These are phyloP conservation scores for Pitangus sulphuratus DNA, from an alignment of 2,797 vertebrate species.

Conservation along the genomic window DNA sequence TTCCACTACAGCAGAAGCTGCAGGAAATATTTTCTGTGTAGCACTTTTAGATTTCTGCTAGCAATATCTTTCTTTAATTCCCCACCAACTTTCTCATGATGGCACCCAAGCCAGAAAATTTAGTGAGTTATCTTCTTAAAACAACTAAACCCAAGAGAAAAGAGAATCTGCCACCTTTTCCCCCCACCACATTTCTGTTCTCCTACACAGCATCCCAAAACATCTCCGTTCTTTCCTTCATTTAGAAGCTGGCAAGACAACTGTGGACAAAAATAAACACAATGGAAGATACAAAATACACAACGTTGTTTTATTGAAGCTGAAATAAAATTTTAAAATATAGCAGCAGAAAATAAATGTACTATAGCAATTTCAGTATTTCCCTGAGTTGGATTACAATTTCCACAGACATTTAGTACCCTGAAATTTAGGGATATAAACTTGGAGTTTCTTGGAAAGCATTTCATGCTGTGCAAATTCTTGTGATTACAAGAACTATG, in stretches of 20 bases:
- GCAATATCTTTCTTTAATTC: neutral
- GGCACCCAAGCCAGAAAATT: neutral
- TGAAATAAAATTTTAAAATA: neutral
- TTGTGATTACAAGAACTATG: neutral
- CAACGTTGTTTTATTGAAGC: neutral
- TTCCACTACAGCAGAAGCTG: neutral
- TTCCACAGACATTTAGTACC: neutral
- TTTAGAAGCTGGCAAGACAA: neutral
- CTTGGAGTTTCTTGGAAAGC: fast-evolving
- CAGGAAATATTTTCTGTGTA: neutral
- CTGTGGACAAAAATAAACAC: fast-evolving
- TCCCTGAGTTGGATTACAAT: neutral
- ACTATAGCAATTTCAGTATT: neutral
- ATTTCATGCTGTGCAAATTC: neutral
- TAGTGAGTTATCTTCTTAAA: neutral
- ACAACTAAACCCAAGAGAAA: neutral
- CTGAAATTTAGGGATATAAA: neutral
- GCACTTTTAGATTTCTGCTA: neutral
- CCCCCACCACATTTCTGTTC: fast-evolving
- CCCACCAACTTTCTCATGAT: neutral
- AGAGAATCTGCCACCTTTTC: neutral
- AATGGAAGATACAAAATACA: neutral
- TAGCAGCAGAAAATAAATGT: neutral
- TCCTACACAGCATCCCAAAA: neutral
- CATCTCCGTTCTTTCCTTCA: neutral